Base-by-base conservation (phyloP, 2,888 invertebrate genomes). In the Clistopyga incitator region DNA sequence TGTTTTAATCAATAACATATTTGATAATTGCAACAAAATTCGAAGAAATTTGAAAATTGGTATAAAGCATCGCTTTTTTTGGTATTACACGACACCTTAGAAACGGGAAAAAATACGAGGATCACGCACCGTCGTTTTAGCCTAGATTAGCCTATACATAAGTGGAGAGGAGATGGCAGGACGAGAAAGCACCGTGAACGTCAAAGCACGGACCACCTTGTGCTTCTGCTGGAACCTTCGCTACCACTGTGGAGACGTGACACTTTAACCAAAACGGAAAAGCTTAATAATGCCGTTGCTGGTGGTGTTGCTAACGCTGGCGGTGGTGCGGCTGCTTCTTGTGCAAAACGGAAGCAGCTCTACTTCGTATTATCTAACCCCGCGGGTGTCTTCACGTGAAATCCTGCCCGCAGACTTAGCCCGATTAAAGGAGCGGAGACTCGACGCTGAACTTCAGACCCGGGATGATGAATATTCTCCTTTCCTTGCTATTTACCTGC, bases 181-280 rank as follows among this genome's bases (percentile, higher is more conserved):
- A 23, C 67, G 67, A 18, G 67, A 45, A 59, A 25, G 59, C 34
- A 25, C 6, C 29, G 59, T 15, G 59, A 59, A 59, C 59, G 59
- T 34, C 59, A 59, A 29, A 59, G 59, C 59, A 29, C 29, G 29
- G 59, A 68, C 50, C 65, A 45, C 45, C 23, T 45, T 65, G 59
- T n/a, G 59, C 34, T 42, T 64, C 70, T 45, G 38, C 78, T 54
- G 20, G 71, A 61, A 59, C 54, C 20, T 61, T 18, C 68, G 52
- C 61, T 34, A 25, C 65, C 47, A 54, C 61, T 42, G 54, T 54
- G 18, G 78, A 81, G 77, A 82, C 85, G 82, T 75, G 82, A 85
- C 77, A 75, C 84, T 81, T 85, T 84, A 84, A 79, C 84, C 81
- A 79, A 82, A 76, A 67, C 75, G 81, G 52, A 75, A 78, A 85